Evolutionary conservation across 2,888 invertebrate species (phyloP), one percentile per base, ranked within the genome.

Genomic region (Deilephila elpenor): DNA sequence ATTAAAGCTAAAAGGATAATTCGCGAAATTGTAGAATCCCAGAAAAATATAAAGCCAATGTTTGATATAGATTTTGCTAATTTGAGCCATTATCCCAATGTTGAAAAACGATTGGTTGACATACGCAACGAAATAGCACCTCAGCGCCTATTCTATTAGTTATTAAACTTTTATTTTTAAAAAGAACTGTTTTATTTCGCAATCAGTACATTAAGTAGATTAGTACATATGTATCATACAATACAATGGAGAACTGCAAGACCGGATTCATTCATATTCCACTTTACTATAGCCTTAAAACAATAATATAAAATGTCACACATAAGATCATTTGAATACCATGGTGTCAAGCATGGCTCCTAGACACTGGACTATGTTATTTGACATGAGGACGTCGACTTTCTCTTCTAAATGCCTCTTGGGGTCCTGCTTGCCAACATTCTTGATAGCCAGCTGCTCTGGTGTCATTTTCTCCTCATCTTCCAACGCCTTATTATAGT

Each of bases 391-490:
- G 76, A 98, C 97, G 91, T 99, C 99, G 29, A 99, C 99, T 94
- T 99, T 99, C 90, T 99, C 99, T 92, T 99, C 99, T 90, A 99
- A 96, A 96, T 99, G 99, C 82, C 99, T 96, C 94, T 99, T 99
- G 32, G 99, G 99, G 91, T 99, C 99, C 92, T 99, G 98, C 92
- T 98, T 99, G 73, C 99, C 99, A 76, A 99, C 99, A 95, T 99
- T 99, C 92, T 99, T 99, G 86, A 99, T 99, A 29, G 99, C 99
- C 92, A 99, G 94, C 90, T 99, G 99, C 92, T 99, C 99, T 1
- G 99, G 98, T 5, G 99, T 99, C 99, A 99, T 99, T 91, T 99
- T 99, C 87, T 99, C 99, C 90, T 99, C 99, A 84, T 99, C 99
- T 93, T 99, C 99, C 76, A 99, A 94, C 8, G 99, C 98, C 95